Base-by-base conservation (phyloP, 2,797 vertebrate species). In the Chelidonichthys spinosus region DNA sequence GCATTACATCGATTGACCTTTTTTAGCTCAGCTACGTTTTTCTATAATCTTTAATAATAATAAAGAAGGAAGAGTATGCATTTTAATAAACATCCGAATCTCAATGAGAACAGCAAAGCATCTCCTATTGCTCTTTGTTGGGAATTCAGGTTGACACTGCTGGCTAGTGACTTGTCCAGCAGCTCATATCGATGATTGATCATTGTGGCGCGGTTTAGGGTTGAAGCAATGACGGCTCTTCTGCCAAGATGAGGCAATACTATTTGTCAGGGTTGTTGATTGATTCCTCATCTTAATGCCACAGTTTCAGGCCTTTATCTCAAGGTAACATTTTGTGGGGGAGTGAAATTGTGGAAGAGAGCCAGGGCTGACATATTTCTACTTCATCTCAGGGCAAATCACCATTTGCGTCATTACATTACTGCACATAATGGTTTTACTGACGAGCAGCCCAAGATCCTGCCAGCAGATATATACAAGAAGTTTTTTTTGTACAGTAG, bases 211-310 rank as follows among this genome's bases (percentile, higher is more conserved):
- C 37, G 54, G 62, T 72, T 78, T 47, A 67, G 70, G 62, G 82
- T 77, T 67, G 40, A 83, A 81, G 61, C 67, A 72, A 85, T 62
- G 58, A 62, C 32, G 10, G 58, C 46, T 85, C 58, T 64, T 78
- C 63, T 86, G 89, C 84, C 75, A 82, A 89, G 70, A 79, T 55
- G 42, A 76, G 66, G 66, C 79, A 74, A 81, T 81, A 74, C 78
- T 83, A 85, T 90, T 85, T 85, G 81, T 80, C 79, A 81, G 67
- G 49, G 44, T 46, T 69, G 73, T 65, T 84, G 86, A 90, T 89
- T 83, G 65, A 91, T 84, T 81, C 71, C 79, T 85, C 66, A 77
- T 86, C 87, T 87, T 77, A 89, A 87, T 76, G 79, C 61, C 76
- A 18, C 59, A 35, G 79, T 74, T 86, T 74, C 60, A 69, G 67